Conservation (phyloP, 2,888 invertebrate species). For the Arge pagana region DNA sequence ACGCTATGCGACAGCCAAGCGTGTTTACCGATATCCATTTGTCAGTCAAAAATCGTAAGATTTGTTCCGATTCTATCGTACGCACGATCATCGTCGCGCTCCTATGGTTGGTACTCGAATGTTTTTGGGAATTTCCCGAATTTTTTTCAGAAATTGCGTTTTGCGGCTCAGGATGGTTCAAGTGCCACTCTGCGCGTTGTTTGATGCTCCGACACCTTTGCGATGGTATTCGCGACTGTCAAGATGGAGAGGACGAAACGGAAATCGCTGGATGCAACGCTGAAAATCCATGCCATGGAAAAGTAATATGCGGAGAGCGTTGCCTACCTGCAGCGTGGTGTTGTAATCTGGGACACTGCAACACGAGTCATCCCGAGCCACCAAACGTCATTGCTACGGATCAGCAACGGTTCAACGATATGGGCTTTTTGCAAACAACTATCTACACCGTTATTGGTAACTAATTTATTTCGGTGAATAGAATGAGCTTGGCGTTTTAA, state of each 20-base stretch:
- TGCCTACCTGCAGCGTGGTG: conserved; percentile 63
- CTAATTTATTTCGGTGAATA: conserved; percentile 16
- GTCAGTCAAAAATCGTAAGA: conserved; percentile 41
- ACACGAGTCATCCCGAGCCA: conserved; percentile 23
- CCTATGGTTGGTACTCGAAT: background rate
- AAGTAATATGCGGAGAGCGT: conserved; percentile 59
- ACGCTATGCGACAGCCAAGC: conserved; percentile 22
- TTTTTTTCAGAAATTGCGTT: conserved; percentile 31
- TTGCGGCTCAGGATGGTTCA: conserved; percentile 46
- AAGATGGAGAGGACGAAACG: conserved; percentile 61
- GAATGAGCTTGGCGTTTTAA: no score
- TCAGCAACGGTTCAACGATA: conserved; percentile 47
- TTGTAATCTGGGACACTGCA: conserved; percentile 55
- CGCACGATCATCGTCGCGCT: no score
- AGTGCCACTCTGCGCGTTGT: conserved; percentile 53
- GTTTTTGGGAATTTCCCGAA: background rate
- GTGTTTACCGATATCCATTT: conserved; percentile 32
- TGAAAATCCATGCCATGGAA: conserved; percentile 60
- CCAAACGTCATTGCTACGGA: conserved; percentile 23
- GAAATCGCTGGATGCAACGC: conserved; percentile 49
- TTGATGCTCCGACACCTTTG: conserved; percentile 61
- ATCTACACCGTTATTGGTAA: conserved; percentile 57
- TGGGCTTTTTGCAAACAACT: conserved; percentile 56
- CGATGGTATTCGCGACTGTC: conserved; percentile 62
- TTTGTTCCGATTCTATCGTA: no score